phyloP scores from a whole-genome alignment of 2,113 vertebrate species.

The Hyaena hyaena region DNA sequence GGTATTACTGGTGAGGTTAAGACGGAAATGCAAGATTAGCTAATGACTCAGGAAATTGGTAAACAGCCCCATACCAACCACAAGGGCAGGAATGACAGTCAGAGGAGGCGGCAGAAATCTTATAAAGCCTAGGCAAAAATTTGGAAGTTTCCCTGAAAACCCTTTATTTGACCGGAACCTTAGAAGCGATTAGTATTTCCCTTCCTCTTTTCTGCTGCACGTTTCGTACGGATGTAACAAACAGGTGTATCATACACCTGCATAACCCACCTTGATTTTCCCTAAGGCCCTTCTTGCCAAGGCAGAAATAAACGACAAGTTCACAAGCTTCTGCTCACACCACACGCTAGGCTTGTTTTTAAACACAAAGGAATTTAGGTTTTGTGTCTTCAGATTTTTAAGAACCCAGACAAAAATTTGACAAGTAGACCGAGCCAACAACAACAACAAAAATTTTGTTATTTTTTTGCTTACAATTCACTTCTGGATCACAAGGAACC shows the following conservation, averaged over 20 bases:
- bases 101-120: neutral
- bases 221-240: neutral
- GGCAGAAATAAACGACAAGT: neutral
- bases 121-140: neutral
- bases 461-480: neutral
- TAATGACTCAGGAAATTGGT: neutral
- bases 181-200: neutral
- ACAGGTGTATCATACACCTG: fast-evolving
- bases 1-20: neutral
- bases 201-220: neutral
- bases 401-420: neutral
- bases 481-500: neutral
- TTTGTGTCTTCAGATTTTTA: neutral
- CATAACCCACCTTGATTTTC: neutral
- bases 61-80: neutral
- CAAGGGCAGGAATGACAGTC: fast-evolving
- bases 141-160: neutral
- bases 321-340: neutral
- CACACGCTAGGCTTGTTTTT: neutral
- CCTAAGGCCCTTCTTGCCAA: neutral
- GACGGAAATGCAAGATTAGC: neutral
- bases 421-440: neutral
- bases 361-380: neutral
- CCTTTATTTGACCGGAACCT: neutral
- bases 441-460: neutral